phyloP scores from a whole-genome alignment of 2,113 vertebrate genomes.

The Gnathonemus longibarbis region DNA sequence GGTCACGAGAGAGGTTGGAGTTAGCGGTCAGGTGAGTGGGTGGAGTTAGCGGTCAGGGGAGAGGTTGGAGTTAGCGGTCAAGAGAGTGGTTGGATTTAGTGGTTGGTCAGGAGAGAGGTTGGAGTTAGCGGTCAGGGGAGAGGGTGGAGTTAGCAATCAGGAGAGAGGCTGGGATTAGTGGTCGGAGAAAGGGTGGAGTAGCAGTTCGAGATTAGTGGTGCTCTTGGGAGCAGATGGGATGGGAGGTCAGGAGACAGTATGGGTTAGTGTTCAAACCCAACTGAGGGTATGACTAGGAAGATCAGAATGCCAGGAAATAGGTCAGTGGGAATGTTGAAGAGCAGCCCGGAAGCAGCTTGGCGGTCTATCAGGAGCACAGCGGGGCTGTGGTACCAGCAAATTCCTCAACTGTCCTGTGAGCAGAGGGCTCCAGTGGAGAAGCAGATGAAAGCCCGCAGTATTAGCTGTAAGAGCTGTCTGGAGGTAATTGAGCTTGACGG shows the following conservation, averaged over 20 bases:
- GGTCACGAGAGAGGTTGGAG: neutral
- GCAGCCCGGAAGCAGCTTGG: neutral
- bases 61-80: neutral
- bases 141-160: neutral
- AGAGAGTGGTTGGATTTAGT: neutral
- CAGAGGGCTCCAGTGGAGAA: neutral
- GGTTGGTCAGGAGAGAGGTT: neutral
- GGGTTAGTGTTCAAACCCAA: neutral
- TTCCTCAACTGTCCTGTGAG: neutral
- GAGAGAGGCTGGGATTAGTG: neutral
- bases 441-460: neutral
- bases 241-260: neutral
- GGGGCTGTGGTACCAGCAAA: neutral
- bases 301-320: neutral
- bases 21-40: neutral
- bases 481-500: neutral
- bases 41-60: neutral
- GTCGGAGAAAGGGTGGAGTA: neutral
- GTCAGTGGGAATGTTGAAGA: neutral
- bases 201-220: neutral
- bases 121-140: neutral
- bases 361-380: neutral
- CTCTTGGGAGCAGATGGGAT: neutral
- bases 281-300: neutral
- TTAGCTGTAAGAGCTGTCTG: neutral